Evolutionary conservation across 2,113 vertebrate genomes (phyloP), one percentile per base, ranked within the genome.

Genomic region (Cryptotis parvus): DNA sequence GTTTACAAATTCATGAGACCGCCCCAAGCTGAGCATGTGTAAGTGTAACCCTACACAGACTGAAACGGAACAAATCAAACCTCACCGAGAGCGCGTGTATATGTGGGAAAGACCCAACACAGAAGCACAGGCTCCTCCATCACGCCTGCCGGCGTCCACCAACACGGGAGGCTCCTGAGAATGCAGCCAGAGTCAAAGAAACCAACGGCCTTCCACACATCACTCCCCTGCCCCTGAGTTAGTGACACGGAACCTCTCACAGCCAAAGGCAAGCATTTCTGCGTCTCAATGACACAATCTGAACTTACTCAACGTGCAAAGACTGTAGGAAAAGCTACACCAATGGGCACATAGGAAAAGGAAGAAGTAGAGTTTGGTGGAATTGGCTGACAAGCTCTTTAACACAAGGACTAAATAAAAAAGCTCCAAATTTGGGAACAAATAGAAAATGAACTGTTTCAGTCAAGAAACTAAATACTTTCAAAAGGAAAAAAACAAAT

Each of bases 1-100:
- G 27, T 89, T 90, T 69, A 69, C 58, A 86, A 91, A 79, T n/a
- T 80, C 20, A 45, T 24, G 14, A 49, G 84, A 90, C 89, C 89
- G 69, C 89, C 52, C 84, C 3, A 33, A 84, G 89, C 61, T 49
- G 7, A 7, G 35, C 26, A 31, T 58, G 35, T 55, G 58, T n/a
- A 58, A 8, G n/a, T 74, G 18, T 49, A 33, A 66, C 82, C 92
- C 76, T 4, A 55, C 81, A 84, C 45, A 92, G 91, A 87, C 22
- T 52, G 37, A 91, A 94, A 72, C 9, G 20, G 33, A 52, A 82
- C 16, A 89, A 77, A 9, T 5, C 55, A 31, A 80, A 63, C 22
- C 16, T 41, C 52, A 69, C 27, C 18, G 45, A n/a, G 18, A n/a
- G 10, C 14, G 65, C 15, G 31, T 66, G 65, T 12, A 69, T n/a